Conservation (phyloP, 92 coral and sea anemone genomes). For the Bergia puertoricense region DNA sequence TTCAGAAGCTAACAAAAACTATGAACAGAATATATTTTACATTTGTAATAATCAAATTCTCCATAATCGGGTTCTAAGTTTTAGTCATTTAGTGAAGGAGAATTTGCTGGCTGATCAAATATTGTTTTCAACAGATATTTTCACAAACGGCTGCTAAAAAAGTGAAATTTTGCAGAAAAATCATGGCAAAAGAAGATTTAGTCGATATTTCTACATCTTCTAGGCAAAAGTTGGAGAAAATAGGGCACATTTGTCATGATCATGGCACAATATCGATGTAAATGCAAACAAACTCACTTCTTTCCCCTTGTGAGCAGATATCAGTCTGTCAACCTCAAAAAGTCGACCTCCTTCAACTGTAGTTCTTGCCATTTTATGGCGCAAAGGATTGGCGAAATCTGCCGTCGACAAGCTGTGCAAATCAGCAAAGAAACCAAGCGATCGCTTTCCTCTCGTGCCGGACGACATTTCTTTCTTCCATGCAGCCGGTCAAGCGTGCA, state of each 20-base stretch:
- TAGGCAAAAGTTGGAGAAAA: neutral
- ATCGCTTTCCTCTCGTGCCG: neutral
- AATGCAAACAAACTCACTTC: neutral
- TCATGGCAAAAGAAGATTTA: too few species aligned
- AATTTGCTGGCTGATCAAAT: too few species aligned
- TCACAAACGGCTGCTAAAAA: too few species aligned
- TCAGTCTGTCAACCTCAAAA: neutral
- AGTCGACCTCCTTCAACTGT: constrained; percentile 6
- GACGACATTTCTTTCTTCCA: too few species aligned
- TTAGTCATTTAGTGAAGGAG: too few species aligned
- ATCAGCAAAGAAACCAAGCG: constrained; percentile 15
- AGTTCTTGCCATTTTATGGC: neutral
- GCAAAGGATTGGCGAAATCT: neutral
- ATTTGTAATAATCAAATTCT: too few species aligned
- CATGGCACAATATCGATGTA: neutral
- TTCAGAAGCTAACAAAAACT: too few species aligned
- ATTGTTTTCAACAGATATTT: too few species aligned
- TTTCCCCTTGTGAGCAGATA: constrained; percentile 5
- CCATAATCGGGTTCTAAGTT: too few species aligned
- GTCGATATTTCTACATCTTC: neutral
- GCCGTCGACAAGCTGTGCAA: constrained; percentile 14
- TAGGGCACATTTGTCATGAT: neutral
- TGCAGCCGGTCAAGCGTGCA: too few species aligned
- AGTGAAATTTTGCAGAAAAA: too few species aligned
- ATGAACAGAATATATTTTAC: too few species aligned